These are phyloP conservation scores for Battus philenor DNA, from an alignment of 1,140 invertebrate genomes.

Conservation along the genomic window DNA sequence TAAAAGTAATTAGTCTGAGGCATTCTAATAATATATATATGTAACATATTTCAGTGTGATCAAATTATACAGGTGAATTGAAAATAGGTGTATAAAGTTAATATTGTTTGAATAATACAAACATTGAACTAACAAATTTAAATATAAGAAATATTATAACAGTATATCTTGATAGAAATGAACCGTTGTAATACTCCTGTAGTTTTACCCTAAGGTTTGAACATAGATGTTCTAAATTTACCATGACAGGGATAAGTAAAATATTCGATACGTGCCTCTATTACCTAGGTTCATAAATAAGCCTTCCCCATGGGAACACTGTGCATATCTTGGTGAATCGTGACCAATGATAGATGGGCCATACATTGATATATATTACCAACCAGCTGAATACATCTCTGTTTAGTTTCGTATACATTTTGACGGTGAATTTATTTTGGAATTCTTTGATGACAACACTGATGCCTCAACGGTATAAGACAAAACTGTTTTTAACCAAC, in stretches of 20 bases:
- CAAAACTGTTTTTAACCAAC: no score
- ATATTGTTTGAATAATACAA: no score
- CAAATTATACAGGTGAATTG: no score
- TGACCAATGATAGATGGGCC: slow-evolving; percentile 23
- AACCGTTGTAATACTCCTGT: not conserved
- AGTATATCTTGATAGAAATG: not conserved
- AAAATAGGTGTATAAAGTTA: no score
- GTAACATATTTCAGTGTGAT: no score
- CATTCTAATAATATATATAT: no score
- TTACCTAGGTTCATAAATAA: slow-evolving; percentile 36
- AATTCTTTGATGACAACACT: no score
- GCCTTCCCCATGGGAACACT: slow-evolving; percentile 20
- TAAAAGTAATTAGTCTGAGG: no score
- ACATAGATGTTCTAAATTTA: slow-evolving; percentile 25
- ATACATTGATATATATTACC: slow-evolving; percentile 14
- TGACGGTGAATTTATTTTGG: slow-evolving; percentile 5
- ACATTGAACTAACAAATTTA: no score
- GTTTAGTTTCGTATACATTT: slow-evolving; percentile 5
- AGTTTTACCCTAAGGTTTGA: not conserved
- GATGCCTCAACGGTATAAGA: no score
- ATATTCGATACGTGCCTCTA: slow-evolving; percentile 39
- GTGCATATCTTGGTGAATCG: slow-evolving; percentile 25
- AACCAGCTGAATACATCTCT: slow-evolving; percentile 8
- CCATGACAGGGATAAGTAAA: slow-evolving; percentile 32
- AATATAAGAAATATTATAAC: no score